Evolutionary conservation across 1,140 invertebrate species (phyloP).

Genomic region (Pemphigus obesinymphae): DNA sequence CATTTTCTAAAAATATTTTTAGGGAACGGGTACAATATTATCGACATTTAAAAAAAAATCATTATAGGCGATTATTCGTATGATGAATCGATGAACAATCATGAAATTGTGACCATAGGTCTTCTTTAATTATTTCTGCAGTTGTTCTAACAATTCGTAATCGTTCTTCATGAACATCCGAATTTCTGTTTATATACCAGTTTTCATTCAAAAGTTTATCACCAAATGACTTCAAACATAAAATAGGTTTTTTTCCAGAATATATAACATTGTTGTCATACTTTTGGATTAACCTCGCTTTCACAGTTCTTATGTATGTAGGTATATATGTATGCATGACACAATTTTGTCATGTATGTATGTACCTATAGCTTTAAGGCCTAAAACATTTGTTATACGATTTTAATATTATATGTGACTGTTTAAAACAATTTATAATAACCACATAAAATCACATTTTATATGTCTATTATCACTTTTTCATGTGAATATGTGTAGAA

Average conservation of each 20-base stretch:
- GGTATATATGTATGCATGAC: too few relatives aligned
- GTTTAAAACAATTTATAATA: too few relatives aligned
- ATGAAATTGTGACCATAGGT: background rate
- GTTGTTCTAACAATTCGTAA: background rate
- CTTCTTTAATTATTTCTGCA: too few relatives aligned
- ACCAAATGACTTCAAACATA: background rate
- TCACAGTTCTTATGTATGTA: background rate
- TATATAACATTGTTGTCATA: background rate
- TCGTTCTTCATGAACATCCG: background rate
- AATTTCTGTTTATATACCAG: background rate
- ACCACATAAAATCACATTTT: too few relatives aligned
- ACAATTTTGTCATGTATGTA: too few relatives aligned
- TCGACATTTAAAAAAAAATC: background rate
- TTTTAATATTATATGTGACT: too few relatives aligned
- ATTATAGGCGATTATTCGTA: background rate
- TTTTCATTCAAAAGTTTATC: background rate
- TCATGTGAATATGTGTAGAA: too few relatives aligned
- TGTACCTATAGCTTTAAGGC: too few relatives aligned
- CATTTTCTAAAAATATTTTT: background rate
- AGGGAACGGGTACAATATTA: background rate
- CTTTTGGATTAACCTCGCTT: background rate
- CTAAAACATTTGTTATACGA: too few relatives aligned
- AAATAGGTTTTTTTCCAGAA: background rate
- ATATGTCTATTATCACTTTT: too few relatives aligned
- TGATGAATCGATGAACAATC: background rate